phyloP scores from a whole-genome alignment of 2,888 invertebrate species.

The Drosophila crucigera region DNA sequence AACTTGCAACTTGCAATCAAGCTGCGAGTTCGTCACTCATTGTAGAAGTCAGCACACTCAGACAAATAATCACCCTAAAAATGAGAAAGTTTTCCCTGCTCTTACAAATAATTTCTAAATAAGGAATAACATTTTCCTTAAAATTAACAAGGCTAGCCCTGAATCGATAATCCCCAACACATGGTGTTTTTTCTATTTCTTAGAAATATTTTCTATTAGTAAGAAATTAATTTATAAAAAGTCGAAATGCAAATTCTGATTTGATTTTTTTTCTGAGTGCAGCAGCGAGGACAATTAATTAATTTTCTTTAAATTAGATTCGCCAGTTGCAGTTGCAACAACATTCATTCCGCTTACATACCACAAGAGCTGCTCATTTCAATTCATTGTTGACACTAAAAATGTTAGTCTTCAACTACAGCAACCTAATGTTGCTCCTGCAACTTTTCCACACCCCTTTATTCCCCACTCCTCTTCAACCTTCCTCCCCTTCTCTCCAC shows the following conservation, averaged over 20 bases:
- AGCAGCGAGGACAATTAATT: constrained; percentile 60
- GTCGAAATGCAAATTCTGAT: no score
- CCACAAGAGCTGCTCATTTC: constrained; percentile 55
- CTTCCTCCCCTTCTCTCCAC: no score
- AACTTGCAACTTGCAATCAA: constrained; percentile 14
- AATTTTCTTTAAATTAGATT: constrained; percentile 74
- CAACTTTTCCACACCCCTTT: neutral
- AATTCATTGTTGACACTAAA: constrained; percentile 72
- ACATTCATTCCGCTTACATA: constrained; percentile 22
- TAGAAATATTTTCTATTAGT: no score
- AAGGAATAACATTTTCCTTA: no score
- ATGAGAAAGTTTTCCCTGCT: neutral
- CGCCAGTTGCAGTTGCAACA: constrained; percentile 62
- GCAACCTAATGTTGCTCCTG: constrained; percentile 23
- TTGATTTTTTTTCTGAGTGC: neutral
- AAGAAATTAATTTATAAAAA: no score
- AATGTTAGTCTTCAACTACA: constrained; percentile 53
- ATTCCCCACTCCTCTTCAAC: constrained; percentile 22
- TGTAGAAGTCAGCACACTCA: constrained; percentile 13
- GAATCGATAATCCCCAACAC: no score
- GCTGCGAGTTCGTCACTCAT: constrained; percentile 10
- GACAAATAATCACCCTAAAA: neutral
- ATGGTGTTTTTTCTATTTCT: no score
- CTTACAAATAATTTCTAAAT: no score
- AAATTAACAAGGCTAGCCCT: no score